Evolutionary conservation across 1,140 invertebrate genomes (phyloP), one percentile per base, ranked within the genome.

Genomic region (Cydia splendana): DNA sequence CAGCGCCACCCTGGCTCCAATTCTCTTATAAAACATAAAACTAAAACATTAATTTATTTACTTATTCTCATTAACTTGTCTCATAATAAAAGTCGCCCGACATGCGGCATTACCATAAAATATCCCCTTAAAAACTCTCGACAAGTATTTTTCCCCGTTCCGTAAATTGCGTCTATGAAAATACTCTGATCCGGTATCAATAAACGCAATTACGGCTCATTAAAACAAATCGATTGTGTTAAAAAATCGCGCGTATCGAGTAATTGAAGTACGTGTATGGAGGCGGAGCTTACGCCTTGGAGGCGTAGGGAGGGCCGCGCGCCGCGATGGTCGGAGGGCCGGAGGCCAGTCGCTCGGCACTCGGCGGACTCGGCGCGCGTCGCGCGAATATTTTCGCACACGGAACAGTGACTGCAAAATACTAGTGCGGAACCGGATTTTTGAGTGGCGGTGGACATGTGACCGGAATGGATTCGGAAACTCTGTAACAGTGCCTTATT

Each of bases 171-270:
- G 20, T 62, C 57, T 62, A 62, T 62, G 57, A 24, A 62, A 24
- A 53, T 53, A 53, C 51, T 18, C 57, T 62, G 57, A 77, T 77
- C 75, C 53, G 74, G 77, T 88, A 88, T 90, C 87, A 84, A 88
- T 90, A 86, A 88, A 84, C 76, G 80, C 85, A 91, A 91, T 92
- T 91, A 92, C 81, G 81, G 74, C 80, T 87, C 84, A 88, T 90
- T 90, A 89, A 83, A 84, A 78, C 84, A 82, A 87, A 89, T 86
- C 81, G 86, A 86, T 87, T 80, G 84, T 81, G 83, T 80, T 73
- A 81, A 90, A 90, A 87, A 90, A 91, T 87, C 85, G 86, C 85
- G 78, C 78, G 69, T 80, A 84, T 82, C 80, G 24, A 71, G 76
- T 84, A 87, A 87, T 87, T 85, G 85, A 78, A 82, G 85, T 85